Evolutionary conservation across 2,888 invertebrate species (phyloP), one percentile per base, ranked within the genome.

Genomic region (Gnatocerus cornutus): DNA sequence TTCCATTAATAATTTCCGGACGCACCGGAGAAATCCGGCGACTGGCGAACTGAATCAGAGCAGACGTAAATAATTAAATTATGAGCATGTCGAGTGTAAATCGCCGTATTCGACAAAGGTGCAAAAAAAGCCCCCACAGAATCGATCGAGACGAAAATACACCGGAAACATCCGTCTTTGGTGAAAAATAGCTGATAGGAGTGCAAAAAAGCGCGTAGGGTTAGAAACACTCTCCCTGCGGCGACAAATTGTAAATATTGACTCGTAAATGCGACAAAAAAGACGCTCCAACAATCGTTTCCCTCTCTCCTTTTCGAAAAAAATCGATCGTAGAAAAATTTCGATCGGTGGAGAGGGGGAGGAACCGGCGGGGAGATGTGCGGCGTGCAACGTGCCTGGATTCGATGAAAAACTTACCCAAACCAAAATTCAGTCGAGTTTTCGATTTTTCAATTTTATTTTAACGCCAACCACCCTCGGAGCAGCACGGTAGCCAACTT

Each of bases 401-500:
- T 63, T 53, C 29, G 10, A 33, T 29, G 62, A 76, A 73, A 73
- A 75, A 78, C 79, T 78, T 74, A 79, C 78, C 78, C 71, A 56
- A 33, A 50, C 48, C 58, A 61, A 59, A 13, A 10, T 75, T 73
- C 72, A 68, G 70, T 76, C 79, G 78, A 76, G 74, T 75, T 76
- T 74, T 63, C 52, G 52, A 73, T 73, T 68, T 76, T 77, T 76
- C 71, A 70, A 77, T 75, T 77, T 74, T 71, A 73, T 79, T 81
- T 80, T 77, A 79, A 80, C 81, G 80, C 78, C 79, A 82, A 84
- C 82, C 84, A 83, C 84, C 85, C 83, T 84, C 78, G 79, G 79
- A 83, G 83, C 78, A 82, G 81, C 84, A 85, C 85, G 84, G 80
- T 81, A 80, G 84, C 84, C 84, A 85, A 85, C 85, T 85, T 85